A percentile compares a stretch with the other conserved stretches of the same genome.
Conservation (phyloP, 1,140 invertebrate species). For the Platorchestia sp. region DNA sequence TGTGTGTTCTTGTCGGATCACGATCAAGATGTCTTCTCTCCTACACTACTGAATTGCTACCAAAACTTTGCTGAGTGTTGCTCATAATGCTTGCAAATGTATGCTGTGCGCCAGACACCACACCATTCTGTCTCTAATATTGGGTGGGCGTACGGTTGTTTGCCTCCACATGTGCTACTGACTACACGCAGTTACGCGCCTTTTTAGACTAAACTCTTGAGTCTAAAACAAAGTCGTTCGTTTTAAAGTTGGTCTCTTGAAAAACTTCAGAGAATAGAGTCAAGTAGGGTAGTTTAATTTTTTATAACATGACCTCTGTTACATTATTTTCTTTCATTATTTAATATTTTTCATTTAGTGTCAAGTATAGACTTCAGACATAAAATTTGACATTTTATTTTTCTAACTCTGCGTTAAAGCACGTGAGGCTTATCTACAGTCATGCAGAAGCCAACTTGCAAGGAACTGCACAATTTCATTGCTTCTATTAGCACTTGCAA, state of each 20-base stretch:
- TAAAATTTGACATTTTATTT: neutral
- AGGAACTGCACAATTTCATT: neutral
- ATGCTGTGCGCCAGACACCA: neutral
- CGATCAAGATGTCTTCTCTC: neutral
- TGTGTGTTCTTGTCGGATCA: neutral
- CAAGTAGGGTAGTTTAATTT: neutral
- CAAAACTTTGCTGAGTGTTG: neutral
- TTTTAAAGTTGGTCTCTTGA: neutral
- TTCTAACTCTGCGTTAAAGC: neutral
- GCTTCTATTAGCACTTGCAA: neutral
- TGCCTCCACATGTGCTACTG: neutral
- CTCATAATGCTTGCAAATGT: neutral
- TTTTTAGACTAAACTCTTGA: neutral
- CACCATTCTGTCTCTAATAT: neutral
- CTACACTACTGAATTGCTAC: neutral
- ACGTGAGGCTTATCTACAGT: neutral
- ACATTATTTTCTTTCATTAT: neutral
- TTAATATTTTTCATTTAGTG: neutral
- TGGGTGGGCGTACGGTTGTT: neutral
- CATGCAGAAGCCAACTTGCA: neutral
- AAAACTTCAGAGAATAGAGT: neutral
- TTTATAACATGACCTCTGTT: neutral
- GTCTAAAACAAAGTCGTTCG: neutral
- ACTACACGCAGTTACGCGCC: neutral
- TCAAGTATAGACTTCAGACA: neutral